A percentile compares a stretch with the other conserved stretches of the same genome.
Evolutionary conservation across 2,888 invertebrate species (phyloP).

Genomic region (Autographa pulchrina): DNA sequence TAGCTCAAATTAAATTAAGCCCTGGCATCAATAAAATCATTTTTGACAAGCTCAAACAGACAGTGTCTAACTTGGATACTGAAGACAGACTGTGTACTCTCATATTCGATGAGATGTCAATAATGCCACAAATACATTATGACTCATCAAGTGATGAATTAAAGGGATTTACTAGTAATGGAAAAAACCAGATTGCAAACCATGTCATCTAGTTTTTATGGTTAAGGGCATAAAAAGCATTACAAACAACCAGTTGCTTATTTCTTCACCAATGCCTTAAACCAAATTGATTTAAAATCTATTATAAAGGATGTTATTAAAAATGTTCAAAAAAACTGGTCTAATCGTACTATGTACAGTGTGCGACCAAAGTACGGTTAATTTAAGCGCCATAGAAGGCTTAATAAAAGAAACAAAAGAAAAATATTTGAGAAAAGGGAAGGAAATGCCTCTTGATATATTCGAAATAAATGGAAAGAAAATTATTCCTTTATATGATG

Average conservation of each 20-base stretch:
- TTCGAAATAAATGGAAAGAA: conserved; percentile 30
- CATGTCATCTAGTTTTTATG: conserved; percentile 59
- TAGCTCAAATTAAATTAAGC: neutral
- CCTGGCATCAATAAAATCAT: neutral
- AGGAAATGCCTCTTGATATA: conserved; percentile 41
- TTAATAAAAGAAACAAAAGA: conserved; percentile 41
- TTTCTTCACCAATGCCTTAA: conserved; percentile 52
- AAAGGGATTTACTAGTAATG: conserved; percentile 40
- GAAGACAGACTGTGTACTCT: neutral
- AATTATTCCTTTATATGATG: conserved; percentile 57
- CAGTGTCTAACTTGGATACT: neutral
- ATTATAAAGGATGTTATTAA: conserved; percentile 41
- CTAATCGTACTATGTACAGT: conserved; percentile 40
- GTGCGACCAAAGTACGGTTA: conserved; percentile 58
- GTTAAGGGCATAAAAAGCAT: conserved; percentile 52
- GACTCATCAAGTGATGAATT: conserved; percentile 28
- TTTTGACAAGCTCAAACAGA: no score
- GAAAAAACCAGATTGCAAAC: conserved; percentile 34
- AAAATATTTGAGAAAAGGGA: conserved; percentile 37
- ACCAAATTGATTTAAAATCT: no score
- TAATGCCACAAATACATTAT: neutral
- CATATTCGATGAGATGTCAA: neutral
- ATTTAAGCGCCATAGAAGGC: conserved; percentile 42
- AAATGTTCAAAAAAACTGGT: conserved; percentile 13
- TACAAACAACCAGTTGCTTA: conserved; percentile 59